These are phyloP conservation scores for Notodonta dromedarius DNA, from an alignment of 2,888 invertebrate species.

Conservation along the genomic window DNA sequence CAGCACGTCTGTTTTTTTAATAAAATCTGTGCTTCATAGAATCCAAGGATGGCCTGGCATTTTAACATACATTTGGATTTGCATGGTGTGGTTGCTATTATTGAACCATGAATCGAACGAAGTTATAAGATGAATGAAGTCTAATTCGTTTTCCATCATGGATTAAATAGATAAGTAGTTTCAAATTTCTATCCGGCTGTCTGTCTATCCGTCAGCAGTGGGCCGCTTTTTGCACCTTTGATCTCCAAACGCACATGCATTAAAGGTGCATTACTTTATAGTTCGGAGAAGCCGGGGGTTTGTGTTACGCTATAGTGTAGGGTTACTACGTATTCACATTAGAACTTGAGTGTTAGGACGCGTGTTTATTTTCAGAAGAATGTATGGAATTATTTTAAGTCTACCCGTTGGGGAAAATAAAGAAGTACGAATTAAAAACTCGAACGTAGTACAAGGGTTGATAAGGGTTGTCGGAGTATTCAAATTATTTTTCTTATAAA, in stretches of 20 bases:
- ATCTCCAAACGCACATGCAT: constrained; percentile 30
- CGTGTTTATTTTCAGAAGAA: neutral
- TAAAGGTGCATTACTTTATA: constrained; percentile 32
- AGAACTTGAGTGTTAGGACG: neutral
- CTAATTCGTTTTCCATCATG: neutral
- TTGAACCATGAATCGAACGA: too few relatives aligned
- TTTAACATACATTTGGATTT: too few relatives aligned
- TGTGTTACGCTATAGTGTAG: constrained; percentile 6
- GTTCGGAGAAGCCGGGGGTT: constrained; percentile 14
- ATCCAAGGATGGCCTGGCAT: too few relatives aligned
- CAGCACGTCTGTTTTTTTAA: neutral
- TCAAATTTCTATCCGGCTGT: constrained; percentile 11
- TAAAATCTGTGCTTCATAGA: too few relatives aligned
- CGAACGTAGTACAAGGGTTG: too few relatives aligned
- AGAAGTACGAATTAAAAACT: too few relatives aligned
- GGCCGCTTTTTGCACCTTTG: constrained; percentile 35
- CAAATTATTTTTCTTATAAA: too few relatives aligned
- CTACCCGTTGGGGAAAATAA: too few relatives aligned
- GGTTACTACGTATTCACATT: neutral
- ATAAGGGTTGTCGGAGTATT: too few relatives aligned
- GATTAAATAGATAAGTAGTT: constrained; percentile 15
- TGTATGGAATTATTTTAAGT: neutral
- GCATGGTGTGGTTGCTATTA: too few relatives aligned
- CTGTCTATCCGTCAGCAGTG: neutral
- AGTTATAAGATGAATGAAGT: too few relatives aligned